phyloP scores from a whole-genome alignment of 2,113 vertebrate genomes.

The Bos indicus region DNA sequence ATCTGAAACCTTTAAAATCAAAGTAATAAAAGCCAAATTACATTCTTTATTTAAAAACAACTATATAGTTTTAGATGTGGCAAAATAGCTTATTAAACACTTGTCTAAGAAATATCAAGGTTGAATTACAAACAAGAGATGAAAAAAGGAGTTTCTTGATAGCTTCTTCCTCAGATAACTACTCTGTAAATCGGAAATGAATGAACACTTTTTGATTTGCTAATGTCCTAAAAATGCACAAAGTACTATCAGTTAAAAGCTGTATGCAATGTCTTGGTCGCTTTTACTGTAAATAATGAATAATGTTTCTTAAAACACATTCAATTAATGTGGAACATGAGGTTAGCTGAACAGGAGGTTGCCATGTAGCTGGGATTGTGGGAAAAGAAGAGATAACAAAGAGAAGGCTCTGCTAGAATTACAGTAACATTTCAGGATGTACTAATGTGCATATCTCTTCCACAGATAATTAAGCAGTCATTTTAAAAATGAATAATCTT shows the following conservation, averaged over 20 bases:
- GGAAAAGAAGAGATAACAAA: neutral
- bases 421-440: neutral
- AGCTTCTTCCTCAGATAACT: slow-evolving; percentile 3
- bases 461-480: neutral
- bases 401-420: neutral
- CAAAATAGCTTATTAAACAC: neutral
- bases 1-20: slow-evolving; percentile 19
- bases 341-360: neutral
- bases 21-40: neutral
- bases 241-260: slow-evolving; percentile 2
- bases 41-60: neutral
- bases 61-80: neutral
- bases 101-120: neutral
- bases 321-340: neutral
- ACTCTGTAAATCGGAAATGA: neutral
- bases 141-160: neutral
- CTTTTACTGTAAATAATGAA: neutral
- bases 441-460: neutral
- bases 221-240: slow-evolving; percentile 1
- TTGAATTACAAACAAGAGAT: neutral
- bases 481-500: neutral
- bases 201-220: slow-evolving; percentile 13
- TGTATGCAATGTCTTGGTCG: neutral
- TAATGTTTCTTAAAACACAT: slow-evolving; percentile 18
- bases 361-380: neutral